A percentile compares a stretch with the other conserved stretches of the same genome.
Evolutionary conservation across 2,888 invertebrate species (phyloP).

Genomic region (Meiosimyza decipiens): DNA sequence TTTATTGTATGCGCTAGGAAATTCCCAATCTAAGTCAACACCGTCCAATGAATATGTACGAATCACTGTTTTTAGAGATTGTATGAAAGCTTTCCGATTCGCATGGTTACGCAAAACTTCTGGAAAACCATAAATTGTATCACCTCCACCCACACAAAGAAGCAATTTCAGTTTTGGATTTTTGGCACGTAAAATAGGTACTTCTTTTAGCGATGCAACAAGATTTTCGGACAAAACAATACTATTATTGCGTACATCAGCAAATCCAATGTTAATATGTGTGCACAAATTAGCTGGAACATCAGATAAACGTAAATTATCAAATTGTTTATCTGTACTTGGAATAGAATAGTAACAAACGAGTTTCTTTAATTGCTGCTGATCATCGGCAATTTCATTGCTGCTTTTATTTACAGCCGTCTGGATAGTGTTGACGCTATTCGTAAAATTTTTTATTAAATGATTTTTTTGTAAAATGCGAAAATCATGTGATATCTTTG

Average conservation of each 20-base stretch:
- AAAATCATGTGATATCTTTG: slow-evolving; percentile 50
- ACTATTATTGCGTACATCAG: slow-evolving; percentile 72
- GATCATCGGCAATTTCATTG: neutral
- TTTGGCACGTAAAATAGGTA: slow-evolving; percentile 68
- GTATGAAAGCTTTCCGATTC: slow-evolving; percentile 74
- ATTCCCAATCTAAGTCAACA: slow-evolving; percentile 85
- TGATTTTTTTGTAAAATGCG: slow-evolving; percentile 45
- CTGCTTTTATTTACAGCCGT: neutral
- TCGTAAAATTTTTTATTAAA: slow-evolving; percentile 45
- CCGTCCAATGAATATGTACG: slow-evolving; percentile 61
- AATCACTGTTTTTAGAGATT: slow-evolving; percentile 67
- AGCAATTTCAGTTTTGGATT: slow-evolving; percentile 80
- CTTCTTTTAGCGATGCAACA: slow-evolving; percentile 55
- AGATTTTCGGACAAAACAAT: slow-evolving; percentile 70
- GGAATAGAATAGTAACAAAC: slow-evolving; percentile 81
- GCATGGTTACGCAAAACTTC: slow-evolving; percentile 79
- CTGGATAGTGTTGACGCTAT: slow-evolving; percentile 23
- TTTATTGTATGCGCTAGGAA: slow-evolving; percentile 75
- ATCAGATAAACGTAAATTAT: slow-evolving; percentile 68
- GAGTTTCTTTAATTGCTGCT: slow-evolving; percentile 19
- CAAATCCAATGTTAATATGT: slow-evolving; percentile 85
- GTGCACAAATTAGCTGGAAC: slow-evolving; percentile 82
- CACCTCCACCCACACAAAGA: slow-evolving; percentile 74
- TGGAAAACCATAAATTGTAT: slow-evolving; percentile 75
- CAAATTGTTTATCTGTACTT: slow-evolving; percentile 46